These are phyloP conservation scores for Tragulus kanchil DNA, from an alignment of 2,113 vertebrate species.

Conservation along the genomic window DNA sequence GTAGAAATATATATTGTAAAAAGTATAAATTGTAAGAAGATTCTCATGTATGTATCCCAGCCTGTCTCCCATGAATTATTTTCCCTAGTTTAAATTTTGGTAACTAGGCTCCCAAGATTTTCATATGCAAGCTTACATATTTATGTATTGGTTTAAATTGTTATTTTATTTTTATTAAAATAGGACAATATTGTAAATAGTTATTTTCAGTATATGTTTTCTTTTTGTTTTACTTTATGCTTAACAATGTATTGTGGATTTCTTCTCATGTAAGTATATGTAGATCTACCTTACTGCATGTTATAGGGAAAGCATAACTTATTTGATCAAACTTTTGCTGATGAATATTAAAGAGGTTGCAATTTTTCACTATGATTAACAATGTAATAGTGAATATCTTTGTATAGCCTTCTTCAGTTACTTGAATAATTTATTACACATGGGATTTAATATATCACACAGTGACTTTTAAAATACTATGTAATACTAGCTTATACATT, in stretches of 20 bases:
- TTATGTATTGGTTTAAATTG: neutral
- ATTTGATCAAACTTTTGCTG: neutral
- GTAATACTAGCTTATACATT: neutral
- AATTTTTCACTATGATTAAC: constrained; percentile 20
- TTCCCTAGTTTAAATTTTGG: neutral
- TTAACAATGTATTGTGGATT: constrained; percentile 63
- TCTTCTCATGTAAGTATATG: constrained; percentile 75
- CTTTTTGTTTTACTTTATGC: constrained; percentile 67
- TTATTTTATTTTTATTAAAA: neutral
- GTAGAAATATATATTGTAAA: neutral
- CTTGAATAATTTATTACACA: neutral
- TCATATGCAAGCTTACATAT: neutral
- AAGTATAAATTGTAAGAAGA: neutral
- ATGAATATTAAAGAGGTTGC: neutral
- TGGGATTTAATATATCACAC: neutral
- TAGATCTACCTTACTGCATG: neutral
- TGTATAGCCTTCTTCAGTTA: neutral
- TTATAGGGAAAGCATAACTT: neutral
- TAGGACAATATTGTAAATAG: neutral
- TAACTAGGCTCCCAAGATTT: neutral
- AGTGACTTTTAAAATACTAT: constrained; percentile 1
- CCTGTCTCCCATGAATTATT: neutral
- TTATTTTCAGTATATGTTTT: constrained; percentile 39
- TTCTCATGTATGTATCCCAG: neutral
- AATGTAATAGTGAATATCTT: neutral